Base-by-base conservation (phyloP, 53 echinoderm and acorn worm species). In the Patiria pectinifera region DNA sequence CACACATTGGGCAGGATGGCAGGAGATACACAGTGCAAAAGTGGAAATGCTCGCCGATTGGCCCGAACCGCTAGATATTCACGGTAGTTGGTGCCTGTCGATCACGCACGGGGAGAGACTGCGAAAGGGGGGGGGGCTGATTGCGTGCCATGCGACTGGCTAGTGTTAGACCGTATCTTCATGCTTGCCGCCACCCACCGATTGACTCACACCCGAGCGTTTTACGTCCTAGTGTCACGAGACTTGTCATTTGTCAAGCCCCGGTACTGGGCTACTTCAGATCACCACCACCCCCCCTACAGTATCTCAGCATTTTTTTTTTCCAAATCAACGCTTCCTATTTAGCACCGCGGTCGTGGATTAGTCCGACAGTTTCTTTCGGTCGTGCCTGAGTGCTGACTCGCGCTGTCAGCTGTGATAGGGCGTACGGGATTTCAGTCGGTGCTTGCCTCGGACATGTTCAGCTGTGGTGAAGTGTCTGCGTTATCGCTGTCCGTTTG, bases 91-190 rank as follows among this genome's bases (percentile, higher is more conserved):
- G 62, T 21, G 84, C 45, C 60, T 62, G 59, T 62, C 81, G 69
- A 48, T 90, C 77, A 62, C 48, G 53, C n/a, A 22, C 66, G 15
- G 66, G 11, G 66, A 47, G 84, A 11, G 80, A 80, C 45, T 13
- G 46, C 11, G 80, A 46, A 11, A 5, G 18, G 14, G 80, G 13
- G 19, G 13, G 18, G 48, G 45, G 9, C 66, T 35, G 43, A 77
- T 88, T 80, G 81, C 81, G 90, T 90, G 90, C 80, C 81, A 90
- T 62, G 59, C 80, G 81, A 43, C 81, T 23, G 66, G 90, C 81
- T 90, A 90, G 90, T 90, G 90, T 80, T 90, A 90, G 90, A 90
- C 90, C 90, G 25, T 90, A 62, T 46, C 90, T 90, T 62, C 48
- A 62, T 23, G 48, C 43, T 66, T 90, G 90, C 90, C 81, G 90